Evolutionary conservation across 1,140 invertebrate genomes (phyloP), one percentile per base, ranked within the genome.

Genomic region (Magallana angulata): DNA sequence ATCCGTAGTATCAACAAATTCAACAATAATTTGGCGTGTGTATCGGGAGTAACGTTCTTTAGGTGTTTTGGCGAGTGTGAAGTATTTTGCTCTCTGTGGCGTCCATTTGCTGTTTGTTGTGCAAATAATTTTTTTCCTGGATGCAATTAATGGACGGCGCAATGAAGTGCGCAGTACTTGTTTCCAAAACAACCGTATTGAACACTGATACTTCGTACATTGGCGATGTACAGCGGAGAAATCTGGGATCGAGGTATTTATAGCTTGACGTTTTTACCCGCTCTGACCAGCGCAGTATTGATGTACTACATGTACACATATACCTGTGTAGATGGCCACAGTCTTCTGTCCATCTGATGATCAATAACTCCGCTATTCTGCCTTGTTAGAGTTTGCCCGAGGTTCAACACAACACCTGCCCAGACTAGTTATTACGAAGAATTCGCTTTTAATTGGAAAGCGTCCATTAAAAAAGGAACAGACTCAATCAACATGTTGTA

Each of bases 321-420:
- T 76, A 76, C 68, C 68, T 76, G 68, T 18, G 68, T 30, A 76
- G 68, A 76, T 76, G 68, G 68, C 12, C 68, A 30, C 18, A 24
- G 68, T 30, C 68, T 30, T 8, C 68, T 76, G 68, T 76, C 68
- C 68, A 76, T 76, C 24, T 36, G 36, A 8, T 11, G 9, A 76
- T 76, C 68, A 30, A 76, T 76, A 76, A 71, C 24, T 76, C 36
- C 3, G 68, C 24, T 12, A 12, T 76, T 18, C 24, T 76, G 30
- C 18, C 7, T 30, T 18, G 24, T 76, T 11, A 12, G 36, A 1
- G 1, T 71, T 76, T 76, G 24, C 8, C 68, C 68, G 24, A 12
- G 14, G 68, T 18, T 76, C 36, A 18, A 12, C 24, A 30, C 9
- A 76, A 76, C 68, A 76, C 68, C 68, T 76, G 68, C 68, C 8